These are phyloP conservation scores for Ispidina picta DNA, from an alignment of 2,797 vertebrate genomes.

Conservation along the genomic window DNA sequence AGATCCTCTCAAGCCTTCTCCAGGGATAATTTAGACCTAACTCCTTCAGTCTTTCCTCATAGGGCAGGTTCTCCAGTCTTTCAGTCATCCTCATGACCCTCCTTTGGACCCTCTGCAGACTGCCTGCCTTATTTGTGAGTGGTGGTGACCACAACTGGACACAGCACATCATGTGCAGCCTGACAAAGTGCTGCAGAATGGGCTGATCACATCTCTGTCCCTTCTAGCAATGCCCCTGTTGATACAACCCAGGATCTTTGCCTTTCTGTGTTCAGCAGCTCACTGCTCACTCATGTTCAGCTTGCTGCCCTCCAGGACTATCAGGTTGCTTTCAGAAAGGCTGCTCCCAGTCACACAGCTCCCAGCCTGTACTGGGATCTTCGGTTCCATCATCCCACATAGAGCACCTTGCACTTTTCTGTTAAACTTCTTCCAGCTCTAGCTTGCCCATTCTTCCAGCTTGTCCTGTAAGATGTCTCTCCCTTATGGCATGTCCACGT, in stretches of 20 bases:
- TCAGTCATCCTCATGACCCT: not conserved
- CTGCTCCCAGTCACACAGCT: not conserved
- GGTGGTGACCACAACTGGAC: not conserved
- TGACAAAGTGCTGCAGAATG: not conserved
- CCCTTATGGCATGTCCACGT: accelerated
- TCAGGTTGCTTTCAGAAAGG: not conserved
- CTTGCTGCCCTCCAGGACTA: not conserved
- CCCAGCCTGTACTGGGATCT: not conserved
- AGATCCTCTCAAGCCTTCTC: not conserved
- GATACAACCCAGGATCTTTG: not conserved
- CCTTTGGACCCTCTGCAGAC: not conserved
- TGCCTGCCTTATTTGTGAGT: not conserved
- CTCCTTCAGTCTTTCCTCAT: not conserved
- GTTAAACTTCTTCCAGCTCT: not conserved
- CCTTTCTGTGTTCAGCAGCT: not conserved
- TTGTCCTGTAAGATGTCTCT: not conserved
- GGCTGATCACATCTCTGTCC: not conserved
- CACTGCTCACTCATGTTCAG: not conserved
- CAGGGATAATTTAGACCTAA: not conserved
- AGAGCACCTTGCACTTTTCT: not conserved
- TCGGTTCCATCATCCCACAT: not conserved
- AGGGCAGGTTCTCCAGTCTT: not conserved
- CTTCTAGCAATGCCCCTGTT: not conserved
- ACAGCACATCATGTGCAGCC: not conserved
- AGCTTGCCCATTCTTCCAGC: not conserved